Base-by-base conservation (phyloP, 2,888 invertebrate genomes). In the Oligia latruncula region DNA sequence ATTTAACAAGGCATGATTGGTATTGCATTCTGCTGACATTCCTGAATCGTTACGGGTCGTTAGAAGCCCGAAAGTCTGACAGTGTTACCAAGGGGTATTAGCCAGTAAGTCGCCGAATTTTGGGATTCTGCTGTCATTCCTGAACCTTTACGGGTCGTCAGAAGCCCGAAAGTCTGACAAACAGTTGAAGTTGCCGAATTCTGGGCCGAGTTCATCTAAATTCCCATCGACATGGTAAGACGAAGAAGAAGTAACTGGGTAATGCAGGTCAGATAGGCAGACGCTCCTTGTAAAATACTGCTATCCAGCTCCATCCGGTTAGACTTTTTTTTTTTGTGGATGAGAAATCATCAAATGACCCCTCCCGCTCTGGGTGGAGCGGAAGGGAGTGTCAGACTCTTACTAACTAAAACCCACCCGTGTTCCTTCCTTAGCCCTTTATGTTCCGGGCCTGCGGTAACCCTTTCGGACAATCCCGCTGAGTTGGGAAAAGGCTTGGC, bases 1-100 rank as follows among this genome's bases (percentile, higher is more conserved):
- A 46, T 82, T 75, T 82, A 55, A 58, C 11, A 40, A 46, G 13
- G 13, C 40, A 23, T 55, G 15, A 79, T 82, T 35, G 65, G 23
- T 29, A 62, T 65, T 17, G 46, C 11, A 29, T 60, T 60, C 58
- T n/a, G n/a, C n/a, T n/a, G 58, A 4, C 58, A 60, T 60, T 60
- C 11, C 4, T 60, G 58, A 60, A n/a, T 60, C n/a, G 58, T n/a
- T 58, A 23, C 23, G 58, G 58, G 58, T 58, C 23, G 9, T 23
- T 11, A 58, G 23, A 58, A 23, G 23, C 4, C 23, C 9, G 23
- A 58, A 58, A 23, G 58, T 58, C 23, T 23, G 58, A 58, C 23
- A 58, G 23, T 58, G 3, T 58, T 23, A 23, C 23, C 20, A 20
- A 4, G 2, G 6, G 55, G 20, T 8, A 55, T 55, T 55, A 55